These are phyloP conservation scores for Eumacrocentrus americanus DNA, from an alignment of 2,888 invertebrate genomes.

Conservation along the genomic window DNA sequence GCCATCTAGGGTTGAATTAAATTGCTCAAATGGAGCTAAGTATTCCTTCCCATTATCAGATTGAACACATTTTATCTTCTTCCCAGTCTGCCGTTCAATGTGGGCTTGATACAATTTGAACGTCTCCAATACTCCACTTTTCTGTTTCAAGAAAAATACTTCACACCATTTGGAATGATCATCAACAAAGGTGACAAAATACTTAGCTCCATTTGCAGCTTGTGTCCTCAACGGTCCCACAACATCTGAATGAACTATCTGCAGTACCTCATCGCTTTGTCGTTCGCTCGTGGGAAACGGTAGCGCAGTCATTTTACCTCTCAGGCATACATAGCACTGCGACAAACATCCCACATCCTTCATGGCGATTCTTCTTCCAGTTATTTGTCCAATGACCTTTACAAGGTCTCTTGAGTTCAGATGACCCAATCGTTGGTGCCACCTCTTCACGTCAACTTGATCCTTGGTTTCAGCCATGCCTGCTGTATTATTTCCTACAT, in stretches of 20 bases:
- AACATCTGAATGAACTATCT: conserved; percentile 42
- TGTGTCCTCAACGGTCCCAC: conserved; percentile 25
- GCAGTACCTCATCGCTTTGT: conserved; percentile 5
- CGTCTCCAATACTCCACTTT: conserved; percentile 14
- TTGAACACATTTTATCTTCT: conserved; percentile 25
- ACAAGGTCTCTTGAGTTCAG: conserved; percentile 13
- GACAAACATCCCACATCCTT: not conserved
- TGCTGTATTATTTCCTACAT: not conserved
- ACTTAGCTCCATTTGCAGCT: conserved; percentile 10
- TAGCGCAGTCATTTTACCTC: conserved; percentile 17
- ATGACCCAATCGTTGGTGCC: conserved; percentile 13
- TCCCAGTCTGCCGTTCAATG: conserved; percentile 25
- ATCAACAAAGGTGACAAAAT: conserved; percentile 35
- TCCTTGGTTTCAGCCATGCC: not conserved
- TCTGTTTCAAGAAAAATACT: conserved; percentile 22
- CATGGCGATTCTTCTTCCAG: not conserved
- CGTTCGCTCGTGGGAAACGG: conserved; percentile 6
- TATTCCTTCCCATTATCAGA: conserved; percentile 32
- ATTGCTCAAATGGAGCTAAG: not conserved
- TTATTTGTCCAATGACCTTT: not conserved
- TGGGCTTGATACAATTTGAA: conserved; percentile 8
- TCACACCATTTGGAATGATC: conserved; percentile 35
- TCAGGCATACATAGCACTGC: conserved; percentile 12
- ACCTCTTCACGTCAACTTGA: not conserved
- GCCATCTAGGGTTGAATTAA: conserved; percentile 15